A percentile compares a stretch with the other conserved stretches of the same genome.
These are phyloP conservation scores for Hedya salicella DNA, from an alignment of 2,888 invertebrate genomes.

Conservation along the genomic window DNA sequence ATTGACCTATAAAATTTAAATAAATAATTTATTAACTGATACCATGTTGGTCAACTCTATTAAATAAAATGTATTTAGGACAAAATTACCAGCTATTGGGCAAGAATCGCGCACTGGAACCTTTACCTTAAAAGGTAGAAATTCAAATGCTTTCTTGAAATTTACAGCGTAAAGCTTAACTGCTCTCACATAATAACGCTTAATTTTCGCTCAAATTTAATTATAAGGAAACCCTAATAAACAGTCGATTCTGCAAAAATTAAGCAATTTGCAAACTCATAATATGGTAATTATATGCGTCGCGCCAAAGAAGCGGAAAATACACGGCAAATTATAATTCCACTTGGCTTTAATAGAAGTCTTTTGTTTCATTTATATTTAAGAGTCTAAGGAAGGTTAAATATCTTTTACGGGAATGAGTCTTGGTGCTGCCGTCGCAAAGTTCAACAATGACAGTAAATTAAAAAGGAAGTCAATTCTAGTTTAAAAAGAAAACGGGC, in stretches of 20 bases:
- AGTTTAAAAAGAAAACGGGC: not conserved
- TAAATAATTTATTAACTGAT: too few species aligned
- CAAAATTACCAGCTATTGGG: too few species aligned
- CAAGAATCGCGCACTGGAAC: too few species aligned
- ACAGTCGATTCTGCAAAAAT: slow-evolving; percentile 42
- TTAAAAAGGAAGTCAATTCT: not conserved
- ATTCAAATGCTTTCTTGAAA: not conserved
- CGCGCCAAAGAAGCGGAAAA: slow-evolving; percentile 13
- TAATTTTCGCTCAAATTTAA: slow-evolving; percentile 27
- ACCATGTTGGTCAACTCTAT: too few species aligned
- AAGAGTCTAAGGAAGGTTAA: slow-evolving; percentile 3
- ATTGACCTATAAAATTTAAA: too few species aligned
- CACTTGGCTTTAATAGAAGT: slow-evolving; percentile 4
- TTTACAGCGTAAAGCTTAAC: not conserved
- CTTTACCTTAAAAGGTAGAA: not conserved
- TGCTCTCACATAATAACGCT: slow-evolving; percentile 26
- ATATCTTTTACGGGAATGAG: slow-evolving; percentile 11
- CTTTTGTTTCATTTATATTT: slow-evolving; percentile 18
- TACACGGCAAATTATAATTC: slow-evolving; percentile 24
- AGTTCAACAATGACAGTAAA: not conserved
- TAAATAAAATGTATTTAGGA: too few species aligned
- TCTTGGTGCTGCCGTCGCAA: not conserved
- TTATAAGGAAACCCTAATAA: slow-evolving; percentile 33
- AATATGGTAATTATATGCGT: slow-evolving; percentile 37
- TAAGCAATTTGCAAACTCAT: slow-evolving; percentile 37